These are phyloP conservation scores for Lonchura striata DNA, from an alignment of 2,113 vertebrate genomes.

Conservation along the genomic window DNA sequence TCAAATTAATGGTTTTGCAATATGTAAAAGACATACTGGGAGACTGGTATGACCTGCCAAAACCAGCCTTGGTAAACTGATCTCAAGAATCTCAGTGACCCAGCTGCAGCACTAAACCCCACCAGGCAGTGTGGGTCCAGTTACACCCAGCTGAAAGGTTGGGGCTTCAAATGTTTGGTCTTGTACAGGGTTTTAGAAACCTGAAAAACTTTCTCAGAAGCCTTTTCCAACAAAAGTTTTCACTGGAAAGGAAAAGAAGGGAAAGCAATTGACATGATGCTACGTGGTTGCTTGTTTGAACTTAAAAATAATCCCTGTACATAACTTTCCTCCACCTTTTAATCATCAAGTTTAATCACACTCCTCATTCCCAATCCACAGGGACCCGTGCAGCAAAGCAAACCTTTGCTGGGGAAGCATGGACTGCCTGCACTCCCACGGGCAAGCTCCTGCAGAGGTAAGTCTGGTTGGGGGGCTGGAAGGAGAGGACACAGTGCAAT, in stretches of 20 bases:
- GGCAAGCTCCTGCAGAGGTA: not conserved
- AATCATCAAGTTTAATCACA: not conserved
- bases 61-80: slow-evolving; percentile 14
- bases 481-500: not conserved
- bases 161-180: not conserved
- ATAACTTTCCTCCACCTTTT: not conserved
- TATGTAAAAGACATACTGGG: not conserved
- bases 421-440: not conserved
- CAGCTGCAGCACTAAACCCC: slow-evolving; percentile 58
- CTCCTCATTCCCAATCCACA: not conserved
- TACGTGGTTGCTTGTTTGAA: not conserved
- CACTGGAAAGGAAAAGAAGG: not conserved
- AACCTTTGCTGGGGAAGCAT: not conserved
- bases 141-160: slow-evolving; percentile 25
- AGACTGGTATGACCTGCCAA: not conserved
- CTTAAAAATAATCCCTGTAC: not conserved
- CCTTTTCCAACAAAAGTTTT: not conserved
- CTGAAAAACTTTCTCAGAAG: slow-evolving; percentile 5
- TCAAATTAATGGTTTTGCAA: slow-evolving; percentile 45
- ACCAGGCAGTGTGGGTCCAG: not conserved
- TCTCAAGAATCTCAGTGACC: not conserved
- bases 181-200: slow-evolving; percentile 13
- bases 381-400: not conserved
- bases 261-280: not conserved
- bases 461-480: not conserved